Conservation (phyloP, 2,888 invertebrate genomes). For the Acleris sparsana region DNA sequence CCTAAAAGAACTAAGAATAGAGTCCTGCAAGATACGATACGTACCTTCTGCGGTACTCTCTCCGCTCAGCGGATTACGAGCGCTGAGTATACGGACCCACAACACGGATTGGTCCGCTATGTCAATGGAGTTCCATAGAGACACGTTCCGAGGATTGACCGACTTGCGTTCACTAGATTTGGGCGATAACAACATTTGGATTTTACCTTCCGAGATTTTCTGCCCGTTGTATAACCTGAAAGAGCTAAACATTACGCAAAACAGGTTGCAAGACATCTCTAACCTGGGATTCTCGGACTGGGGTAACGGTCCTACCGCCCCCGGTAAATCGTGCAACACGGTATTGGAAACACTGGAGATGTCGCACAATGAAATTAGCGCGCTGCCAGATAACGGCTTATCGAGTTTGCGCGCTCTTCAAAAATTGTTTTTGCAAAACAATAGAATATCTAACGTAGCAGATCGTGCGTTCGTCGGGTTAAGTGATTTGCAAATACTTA, state of each 20-base stretch:
- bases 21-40: conserved; percentile 90
- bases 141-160: conserved; percentile 87
- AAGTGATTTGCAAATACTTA: conserved; percentile 86
- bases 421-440: conserved; percentile 89
- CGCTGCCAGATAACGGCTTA: conserved; percentile 88
- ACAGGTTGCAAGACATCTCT: conserved; percentile 90
- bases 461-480: conserved; percentile 90
- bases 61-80: conserved; percentile 86
- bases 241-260: conserved; percentile 88
- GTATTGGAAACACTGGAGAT: conserved; percentile 88
- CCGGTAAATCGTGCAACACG: conserved; percentile 87
- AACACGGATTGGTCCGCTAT: conserved; percentile 92
- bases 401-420: conserved; percentile 87
- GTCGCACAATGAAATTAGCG: conserved; percentile 88
- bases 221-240: conserved; percentile 88
- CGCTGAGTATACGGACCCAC: conserved; percentile 87
- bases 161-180: conserved; percentile 87
- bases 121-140: conserved; percentile 89
- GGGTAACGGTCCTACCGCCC: conserved; percentile 86
- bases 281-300: conserved; percentile 89
- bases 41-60: conserved; percentile 88
- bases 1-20: conserved; percentile 87
- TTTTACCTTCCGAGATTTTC: conserved; percentile 87
- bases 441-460: conserved; percentile 88
- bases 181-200: conserved; percentile 91